These are phyloP conservation scores for Cyphomyrus discorhynchus DNA, from an alignment of 2,113 vertebrate genomes.

Conservation along the genomic window DNA sequence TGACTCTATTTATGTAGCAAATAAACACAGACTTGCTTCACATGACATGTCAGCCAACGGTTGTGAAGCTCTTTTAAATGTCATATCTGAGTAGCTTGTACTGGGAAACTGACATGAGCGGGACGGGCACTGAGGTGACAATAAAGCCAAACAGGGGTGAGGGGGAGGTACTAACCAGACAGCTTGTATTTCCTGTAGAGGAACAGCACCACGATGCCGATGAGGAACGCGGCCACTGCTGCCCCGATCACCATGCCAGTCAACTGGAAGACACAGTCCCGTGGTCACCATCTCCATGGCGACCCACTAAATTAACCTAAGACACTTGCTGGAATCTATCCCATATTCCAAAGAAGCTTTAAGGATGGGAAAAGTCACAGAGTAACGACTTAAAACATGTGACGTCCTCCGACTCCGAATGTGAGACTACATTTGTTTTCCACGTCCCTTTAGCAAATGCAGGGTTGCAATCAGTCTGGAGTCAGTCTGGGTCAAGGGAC, in stretches of 20 bases:
- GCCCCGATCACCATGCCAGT: constrained; percentile 77
- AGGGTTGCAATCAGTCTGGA: neutral
- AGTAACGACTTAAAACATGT: neutral
- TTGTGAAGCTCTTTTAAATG: neutral
- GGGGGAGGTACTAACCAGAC: constrained; percentile 61
- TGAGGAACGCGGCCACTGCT: constrained; percentile 59
- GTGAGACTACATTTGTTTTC: neutral
- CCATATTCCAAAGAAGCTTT: neutral
- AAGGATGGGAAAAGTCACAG: neutral
- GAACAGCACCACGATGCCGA: constrained; percentile 66
- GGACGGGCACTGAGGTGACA: neutral
- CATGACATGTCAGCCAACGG: neutral
- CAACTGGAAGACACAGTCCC: constrained; percentile 56
- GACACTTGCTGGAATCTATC: neutral
- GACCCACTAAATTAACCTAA: neutral
- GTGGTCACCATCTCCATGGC: neutral
- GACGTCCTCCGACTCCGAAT: neutral
- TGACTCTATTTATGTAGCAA: neutral
- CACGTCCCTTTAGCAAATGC: neutral
- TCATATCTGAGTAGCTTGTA: neutral
- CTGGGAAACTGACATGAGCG: neutral
- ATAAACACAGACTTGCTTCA: neutral
- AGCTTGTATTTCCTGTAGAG: constrained; percentile 67
- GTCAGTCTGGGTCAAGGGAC: neutral
- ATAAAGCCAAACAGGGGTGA: neutral